Evolutionary conservation across 2,888 invertebrate genomes (phyloP).

Genomic region (Melanostoma scalare): DNA sequence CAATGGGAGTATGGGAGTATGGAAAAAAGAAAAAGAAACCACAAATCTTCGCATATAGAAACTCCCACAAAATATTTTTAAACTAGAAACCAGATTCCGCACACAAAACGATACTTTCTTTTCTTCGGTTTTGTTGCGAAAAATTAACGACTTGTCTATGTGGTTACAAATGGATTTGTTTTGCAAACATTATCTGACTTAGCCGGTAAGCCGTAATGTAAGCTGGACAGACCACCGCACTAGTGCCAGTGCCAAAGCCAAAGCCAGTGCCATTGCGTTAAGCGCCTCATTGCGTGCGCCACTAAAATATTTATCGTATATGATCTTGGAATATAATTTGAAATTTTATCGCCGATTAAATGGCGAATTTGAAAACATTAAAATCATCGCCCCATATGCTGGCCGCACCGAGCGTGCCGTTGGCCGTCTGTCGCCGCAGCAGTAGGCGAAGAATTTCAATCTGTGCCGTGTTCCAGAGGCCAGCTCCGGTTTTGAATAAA

Average conservation of each 20-base stretch:
- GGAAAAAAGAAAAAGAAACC: constrained; percentile 2
- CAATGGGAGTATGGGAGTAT: too few relatives aligned
- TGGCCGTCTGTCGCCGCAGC: background rate
- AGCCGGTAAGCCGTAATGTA: background rate
- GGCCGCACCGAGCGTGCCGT: constrained; percentile 1
- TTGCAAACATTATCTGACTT: constrained; percentile 45
- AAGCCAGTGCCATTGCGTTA: constrained; percentile 38
- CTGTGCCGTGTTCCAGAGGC: constrained; percentile 17
- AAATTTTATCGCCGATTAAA: constrained; percentile 72
- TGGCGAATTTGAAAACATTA: constrained; percentile 70
- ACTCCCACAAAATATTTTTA: constrained; percentile 32
- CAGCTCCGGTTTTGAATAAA: constrained; percentile 15
- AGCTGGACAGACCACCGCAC: constrained; percentile 15
- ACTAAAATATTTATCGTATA: constrained; percentile 63
- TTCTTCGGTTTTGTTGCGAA: constrained; percentile 16
- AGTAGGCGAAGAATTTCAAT: constrained; percentile 60
- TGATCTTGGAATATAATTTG: constrained; percentile 69
- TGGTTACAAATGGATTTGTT: constrained; percentile 62
- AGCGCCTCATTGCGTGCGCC: constrained; percentile 65
- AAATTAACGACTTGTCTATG: constrained; percentile 48
- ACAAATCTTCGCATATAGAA: constrained; percentile 16
- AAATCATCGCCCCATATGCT: constrained; percentile 65
- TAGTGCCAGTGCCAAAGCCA: constrained; percentile 1
- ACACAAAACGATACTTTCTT: constrained; percentile 31
- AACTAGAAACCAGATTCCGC: constrained; percentile 35